Base-by-base conservation (phyloP, 2,113 vertebrate genomes). In the Tautogolabrus adspersus region DNA sequence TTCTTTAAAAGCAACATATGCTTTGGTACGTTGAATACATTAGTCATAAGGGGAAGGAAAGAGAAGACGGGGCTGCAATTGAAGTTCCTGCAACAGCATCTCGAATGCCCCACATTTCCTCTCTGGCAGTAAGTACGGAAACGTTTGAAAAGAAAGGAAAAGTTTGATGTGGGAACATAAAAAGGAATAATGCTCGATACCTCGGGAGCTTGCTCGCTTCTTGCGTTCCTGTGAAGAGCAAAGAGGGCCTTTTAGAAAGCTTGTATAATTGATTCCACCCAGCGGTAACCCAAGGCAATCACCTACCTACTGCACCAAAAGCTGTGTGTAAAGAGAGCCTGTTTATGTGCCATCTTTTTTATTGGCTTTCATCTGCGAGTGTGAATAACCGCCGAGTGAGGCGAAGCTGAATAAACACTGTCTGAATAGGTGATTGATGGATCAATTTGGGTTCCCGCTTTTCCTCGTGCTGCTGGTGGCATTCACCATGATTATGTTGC, bases 231-330 rank as follows among this genome's bases (percentile, higher is more conserved):
- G 83, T 82, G 71, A 82, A 88, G 82, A 92, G 76, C 82, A 87
- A 89, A 92, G 82, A 56, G 61, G 54, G 74, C 67, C 85, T 81
- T 91, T 89, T 85, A 88, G 90, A 91, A 88, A 73, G 77, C 77
- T 72, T 88, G 81, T 88, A 87, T 88, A 92, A 91, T 87, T 85
- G 79, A 91, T 88, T 90, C 84, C 78, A 90, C 91, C 84, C 87
- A 67, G 79, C 87, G 86, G 71, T 88, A 90, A 91, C 89, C 88
- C 72, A 79, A 83, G 87, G 87, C 92, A 77, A 86, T 88, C 87
- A 79, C 77, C 80, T 69, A 79, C 77, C 80, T 69, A 77, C 65
- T 72, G 76, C 73, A 66, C 83, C 77, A 72, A 84, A 79, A 85
- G 75, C 66, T 65, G 65, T 61, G 76, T 72, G 75, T 77, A 85